These are phyloP conservation scores for Triplophysa tibetana DNA, from an alignment of 2,113 vertebrate genomes.

Conservation along the genomic window DNA sequence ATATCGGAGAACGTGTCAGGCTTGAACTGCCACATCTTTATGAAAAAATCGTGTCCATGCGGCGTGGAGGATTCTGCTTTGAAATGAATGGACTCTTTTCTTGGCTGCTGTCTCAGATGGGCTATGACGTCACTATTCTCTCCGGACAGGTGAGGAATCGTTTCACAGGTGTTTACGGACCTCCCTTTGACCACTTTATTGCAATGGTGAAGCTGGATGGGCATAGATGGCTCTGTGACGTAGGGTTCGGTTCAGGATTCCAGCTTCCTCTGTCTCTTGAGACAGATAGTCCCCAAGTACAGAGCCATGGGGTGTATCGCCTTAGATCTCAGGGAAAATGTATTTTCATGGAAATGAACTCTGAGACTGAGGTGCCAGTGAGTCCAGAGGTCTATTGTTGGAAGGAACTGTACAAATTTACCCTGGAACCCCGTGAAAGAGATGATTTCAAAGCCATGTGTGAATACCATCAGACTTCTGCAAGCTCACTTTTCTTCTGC, in stretches of 20 bases:
- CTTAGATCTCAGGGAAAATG: constrained; percentile 48
- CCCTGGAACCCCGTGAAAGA: constrained; percentile 59
- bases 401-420: constrained; percentile 72
- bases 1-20: constrained; percentile 65
- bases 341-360: constrained; percentile 63
- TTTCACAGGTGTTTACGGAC: constrained; percentile 61
- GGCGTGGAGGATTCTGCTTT: constrained; percentile 73
- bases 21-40: constrained; percentile 62
- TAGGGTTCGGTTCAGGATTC: constrained; percentile 66
- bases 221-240: constrained; percentile 72
- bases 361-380: constrained; percentile 11
- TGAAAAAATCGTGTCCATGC: constrained; percentile 71
- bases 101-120: constrained; percentile 71
- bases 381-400: constrained; percentile 45
- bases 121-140: constrained; percentile 65
- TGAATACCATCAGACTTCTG: constrained; percentile 75
- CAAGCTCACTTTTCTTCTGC: constrained; percentile 70
- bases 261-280: constrained; percentile 69
- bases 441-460: constrained; percentile 75
- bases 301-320: constrained; percentile 67
- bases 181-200: constrained; percentile 72
- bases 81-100: constrained; percentile 76
- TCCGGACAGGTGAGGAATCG: constrained; percentile 66
- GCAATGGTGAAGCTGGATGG: constrained; percentile 66
- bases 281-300: constrained; percentile 60